Evolutionary conservation across 2,888 invertebrate species (phyloP).

Genomic region (Amphipoea oculea): DNA sequence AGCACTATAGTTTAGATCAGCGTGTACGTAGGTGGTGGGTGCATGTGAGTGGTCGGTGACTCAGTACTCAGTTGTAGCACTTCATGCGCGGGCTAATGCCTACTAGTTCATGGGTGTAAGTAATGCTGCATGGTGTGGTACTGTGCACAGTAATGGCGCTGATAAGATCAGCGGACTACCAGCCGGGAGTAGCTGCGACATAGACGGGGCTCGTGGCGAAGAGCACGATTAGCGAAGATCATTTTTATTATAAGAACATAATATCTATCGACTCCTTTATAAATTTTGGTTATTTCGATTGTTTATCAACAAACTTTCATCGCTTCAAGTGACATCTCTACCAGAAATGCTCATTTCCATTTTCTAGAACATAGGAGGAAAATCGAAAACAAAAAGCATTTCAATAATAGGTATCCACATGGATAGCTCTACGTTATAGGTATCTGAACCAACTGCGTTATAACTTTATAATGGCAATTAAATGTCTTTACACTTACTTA

Average conservation of each 20-base stretch:
- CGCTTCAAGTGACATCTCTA: not conserved
- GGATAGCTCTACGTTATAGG: not conserved
- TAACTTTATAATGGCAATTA: constrained; percentile 2
- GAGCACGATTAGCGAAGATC: not conserved
- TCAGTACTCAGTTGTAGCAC: not conserved
- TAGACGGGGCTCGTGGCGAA: not conserved
- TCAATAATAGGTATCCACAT: not conserved
- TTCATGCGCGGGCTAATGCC: not conserved
- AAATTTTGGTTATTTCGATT: not conserved
- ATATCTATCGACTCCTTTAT: not conserved
- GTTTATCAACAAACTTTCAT: not conserved
- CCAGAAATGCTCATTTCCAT: not conserved
- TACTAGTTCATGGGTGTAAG: not conserved
- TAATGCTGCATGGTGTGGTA: not conserved
- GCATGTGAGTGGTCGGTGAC: constrained; percentile 39
- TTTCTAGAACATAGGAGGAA: not conserved
- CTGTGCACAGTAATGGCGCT: not conserved
- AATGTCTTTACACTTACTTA: not conserved
- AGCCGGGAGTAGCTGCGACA: not conserved
- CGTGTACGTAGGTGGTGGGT: constrained; percentile 41
- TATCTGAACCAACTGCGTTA: not conserved
- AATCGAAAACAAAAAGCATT: not conserved
- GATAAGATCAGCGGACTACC: constrained; percentile 4
- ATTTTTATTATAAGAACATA: not conserved
- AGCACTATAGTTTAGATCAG: not conserved